Base-by-base conservation (phyloP, 2,888 invertebrate genomes). In the Scelioninae gen. 2 region DNA sequence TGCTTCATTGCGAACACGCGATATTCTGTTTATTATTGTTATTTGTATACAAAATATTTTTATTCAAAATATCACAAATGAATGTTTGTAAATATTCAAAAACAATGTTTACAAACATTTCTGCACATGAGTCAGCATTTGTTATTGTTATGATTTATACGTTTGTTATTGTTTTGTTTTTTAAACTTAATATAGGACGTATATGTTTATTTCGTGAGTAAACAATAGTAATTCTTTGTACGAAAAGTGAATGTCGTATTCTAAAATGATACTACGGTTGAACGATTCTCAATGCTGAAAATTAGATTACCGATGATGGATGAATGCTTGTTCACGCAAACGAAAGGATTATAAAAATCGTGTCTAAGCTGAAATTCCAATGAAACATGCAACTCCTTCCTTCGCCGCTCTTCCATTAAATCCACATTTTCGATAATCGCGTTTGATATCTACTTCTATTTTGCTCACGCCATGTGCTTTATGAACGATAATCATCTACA, bases 401-500 rank as follows among this genome's bases (percentile, higher is more conserved):
- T 37, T 37, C 25, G 37, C 11, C 48, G 46, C 35, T 16, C 37
- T 3, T 46, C 46, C 4, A 31, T 60, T 60, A 37, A 48, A 43
- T 19, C 9, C 57, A 57, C 31, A 19, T 57, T 19, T 45, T 33
- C 19, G 57, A 33, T 57, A 43, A 57, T 57, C 57, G 11, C 10
- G 43, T 45, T 43, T 57, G 57, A 31, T 57, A 45, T 57, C 25
- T 57, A n/a, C 57, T 45, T 45, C 31, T 45, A 57, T 28, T 57
- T 57, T 43, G 18, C 31, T 60, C 60, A 46, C 60, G 46, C 37
- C 25, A 37, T 60, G 60, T 37, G 60, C 46, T 60, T 46, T 37
- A 60, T n/a, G 6, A 22, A 46, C 22, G 45, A 58, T 58, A 58
- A 45, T 43, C 41, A 43, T 58, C 45, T 33, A 13, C 4, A 41